phyloP scores from a whole-genome alignment of 2,797 vertebrate genomes.

The Nothura maculosa region DNA sequence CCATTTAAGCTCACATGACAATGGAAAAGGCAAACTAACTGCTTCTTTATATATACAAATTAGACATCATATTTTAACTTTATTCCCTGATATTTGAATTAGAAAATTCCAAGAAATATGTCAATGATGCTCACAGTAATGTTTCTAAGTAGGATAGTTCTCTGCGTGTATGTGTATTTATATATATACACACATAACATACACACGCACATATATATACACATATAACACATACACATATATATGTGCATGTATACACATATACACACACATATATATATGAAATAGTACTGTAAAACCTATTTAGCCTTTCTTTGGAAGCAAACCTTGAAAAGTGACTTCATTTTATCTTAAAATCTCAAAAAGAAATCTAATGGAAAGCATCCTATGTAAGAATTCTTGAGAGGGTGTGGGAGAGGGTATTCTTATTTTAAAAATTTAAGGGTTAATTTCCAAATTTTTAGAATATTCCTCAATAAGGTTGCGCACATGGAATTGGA shows the following conservation, averaged over 20 bases:
- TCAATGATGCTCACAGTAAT: accelerated
- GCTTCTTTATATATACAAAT: neutral
- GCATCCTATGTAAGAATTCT: accelerated
- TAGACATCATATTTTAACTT: neutral
- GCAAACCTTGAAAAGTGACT: neutral
- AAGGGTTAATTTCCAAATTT: neutral
- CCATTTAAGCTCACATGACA: neutral
- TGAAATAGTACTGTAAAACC: neutral
- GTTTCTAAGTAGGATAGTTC: neutral
- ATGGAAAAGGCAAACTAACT: accelerated
- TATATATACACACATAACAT: too few species aligned
- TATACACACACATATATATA: too few species aligned
- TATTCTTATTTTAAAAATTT: neutral
- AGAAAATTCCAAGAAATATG: neutral
- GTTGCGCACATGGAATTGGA: neutral
- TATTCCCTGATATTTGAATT: neutral
- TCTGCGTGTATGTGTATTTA: neutral
- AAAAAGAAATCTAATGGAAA: neutral
- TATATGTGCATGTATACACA: too few species aligned
- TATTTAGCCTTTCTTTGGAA: neutral
- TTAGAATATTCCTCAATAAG: neutral
- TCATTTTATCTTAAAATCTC: neutral
- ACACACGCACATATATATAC: too few species aligned
- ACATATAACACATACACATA: too few species aligned
- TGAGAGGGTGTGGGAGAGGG: accelerated